Evolutionary conservation across 2,113 vertebrate species (phyloP), one percentile per base, ranked within the genome.

Genomic region (Ameiurus melas): DNA sequence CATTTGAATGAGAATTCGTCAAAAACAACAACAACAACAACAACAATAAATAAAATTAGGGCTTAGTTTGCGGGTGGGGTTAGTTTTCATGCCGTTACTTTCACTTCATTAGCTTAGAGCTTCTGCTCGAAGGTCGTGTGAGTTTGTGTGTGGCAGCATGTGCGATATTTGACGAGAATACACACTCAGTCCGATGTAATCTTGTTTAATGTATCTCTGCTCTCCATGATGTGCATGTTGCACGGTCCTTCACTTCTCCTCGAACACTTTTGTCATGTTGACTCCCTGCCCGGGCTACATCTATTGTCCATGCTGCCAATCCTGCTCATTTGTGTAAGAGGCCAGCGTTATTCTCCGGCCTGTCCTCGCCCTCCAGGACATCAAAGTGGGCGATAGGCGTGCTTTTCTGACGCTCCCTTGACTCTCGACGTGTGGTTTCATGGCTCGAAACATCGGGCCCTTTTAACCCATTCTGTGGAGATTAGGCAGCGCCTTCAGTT

Each of bases 391-490:
- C 92, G 14, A 94, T 96, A 97, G 97, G 96, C 94, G 94, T 95
- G 95, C 96, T 97, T 97, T 97, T 96, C 96, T 95, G 96, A 95
- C 94, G 96, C 96, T 94, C 95, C 95, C 96, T 97, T 97, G 97
- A 97, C 97, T 98, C 98, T 97, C 98, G 97, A 99, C 97, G 98
- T 98, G 98, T 97, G 98, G 98, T 97, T 98, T 97, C 96, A 93
- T 94, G 93, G 96, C 96, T 96, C 94, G 96, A 96, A 97, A 97
- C 96, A 97, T 97, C 97, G 97, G 98, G 97, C 97, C 97, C 97
- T 99, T 99, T 99, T 99, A 98, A 99, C 97, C 97, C 97, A 99
- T 99, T 99, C 97, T 99, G 97, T 97, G 95, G 94, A 98, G 98
- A 97, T 99, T 98, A 99, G 97, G 96, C 96, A 95, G 94, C 90